phyloP scores from a whole-genome alignment of 2,113 vertebrate genomes.

The Gymnobelideus leadbeateri region DNA sequence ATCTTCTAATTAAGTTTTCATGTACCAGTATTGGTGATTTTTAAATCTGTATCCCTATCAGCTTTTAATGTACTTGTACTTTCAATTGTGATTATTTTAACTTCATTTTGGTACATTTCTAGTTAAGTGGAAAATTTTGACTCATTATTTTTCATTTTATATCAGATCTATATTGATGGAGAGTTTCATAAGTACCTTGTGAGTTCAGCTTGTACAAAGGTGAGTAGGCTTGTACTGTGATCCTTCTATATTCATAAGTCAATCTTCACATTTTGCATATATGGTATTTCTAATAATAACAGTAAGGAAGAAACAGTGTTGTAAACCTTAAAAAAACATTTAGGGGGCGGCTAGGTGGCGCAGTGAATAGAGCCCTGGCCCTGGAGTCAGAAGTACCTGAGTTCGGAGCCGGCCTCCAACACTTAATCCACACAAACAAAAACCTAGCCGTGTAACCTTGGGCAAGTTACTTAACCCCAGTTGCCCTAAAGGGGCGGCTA shows the following conservation, averaged over 20 bases:
- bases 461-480: no score
- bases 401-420: no score
- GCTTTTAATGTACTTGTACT: not conserved
- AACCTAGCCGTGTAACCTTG: no score
- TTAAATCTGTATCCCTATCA: not conserved
- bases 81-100: not conserved
- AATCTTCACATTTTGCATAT: not conserved
- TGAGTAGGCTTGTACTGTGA: conserved; percentile 1
- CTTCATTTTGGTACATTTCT: not conserved
- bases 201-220: conserved; percentile 82
- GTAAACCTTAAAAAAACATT: not conserved
- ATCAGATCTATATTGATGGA: conserved; percentile 72
- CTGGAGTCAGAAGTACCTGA: no score
- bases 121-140: not conserved
- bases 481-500: no score
- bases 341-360: no score
- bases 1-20: not conserved
- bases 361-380: no score
- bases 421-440: no score
- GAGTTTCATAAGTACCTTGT: conserved; percentile 78
- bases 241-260: not conserved
- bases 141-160: not conserved
- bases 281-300: not conserved
- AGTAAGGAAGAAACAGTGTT: not conserved
- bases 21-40: not conserved